phyloP scores from a whole-genome alignment of 2,113 vertebrate genomes.

The Dicentrarchus labrax region DNA sequence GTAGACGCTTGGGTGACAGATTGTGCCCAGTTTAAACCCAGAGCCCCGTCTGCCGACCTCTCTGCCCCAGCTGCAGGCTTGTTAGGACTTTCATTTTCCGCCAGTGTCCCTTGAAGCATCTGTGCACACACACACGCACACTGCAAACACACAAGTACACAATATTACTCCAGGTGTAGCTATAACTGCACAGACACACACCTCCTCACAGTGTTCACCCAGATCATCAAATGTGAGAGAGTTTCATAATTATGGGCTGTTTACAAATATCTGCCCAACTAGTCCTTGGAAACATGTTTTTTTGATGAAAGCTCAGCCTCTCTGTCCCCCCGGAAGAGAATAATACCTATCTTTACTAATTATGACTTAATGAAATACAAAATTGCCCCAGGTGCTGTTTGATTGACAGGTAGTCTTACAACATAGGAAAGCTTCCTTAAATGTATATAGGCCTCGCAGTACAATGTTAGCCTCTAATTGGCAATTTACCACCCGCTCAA shows the following conservation, averaged over 20 bases:
- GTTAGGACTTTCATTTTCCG: conserved; percentile 12
- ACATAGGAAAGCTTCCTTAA: conserved; percentile 58
- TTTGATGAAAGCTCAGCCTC: conserved; percentile 41
- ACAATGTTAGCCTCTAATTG: conserved; percentile 75
- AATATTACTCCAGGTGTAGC: not conserved
- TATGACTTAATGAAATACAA: conserved; percentile 80
- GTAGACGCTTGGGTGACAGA: conserved; percentile 12
- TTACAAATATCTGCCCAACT: conserved; percentile 37
- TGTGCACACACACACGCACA: not conserved
- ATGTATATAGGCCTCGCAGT: conserved; percentile 61
- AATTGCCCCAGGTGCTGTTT: conserved; percentile 72
- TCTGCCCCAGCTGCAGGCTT: not conserved
- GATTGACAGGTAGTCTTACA: conserved; percentile 74
- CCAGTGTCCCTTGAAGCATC: not conserved
- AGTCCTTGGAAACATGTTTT: conserved; percentile 55
- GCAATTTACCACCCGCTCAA: conserved; percentile 76
- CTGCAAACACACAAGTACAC: not conserved
- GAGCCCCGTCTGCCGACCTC: not conserved
- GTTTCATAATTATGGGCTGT: conserved; percentile 52
- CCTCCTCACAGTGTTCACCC: not conserved
- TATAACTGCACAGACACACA: not conserved
- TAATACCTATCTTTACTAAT: conserved; percentile 77
- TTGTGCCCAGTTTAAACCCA: conserved; percentile 7
- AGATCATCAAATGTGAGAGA: conserved; percentile 36
- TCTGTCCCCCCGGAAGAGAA: conserved; percentile 45